These are phyloP conservation scores for Drosophila miranda DNA, from an alignment of 1,140 invertebrate species.

Conservation along the genomic window DNA sequence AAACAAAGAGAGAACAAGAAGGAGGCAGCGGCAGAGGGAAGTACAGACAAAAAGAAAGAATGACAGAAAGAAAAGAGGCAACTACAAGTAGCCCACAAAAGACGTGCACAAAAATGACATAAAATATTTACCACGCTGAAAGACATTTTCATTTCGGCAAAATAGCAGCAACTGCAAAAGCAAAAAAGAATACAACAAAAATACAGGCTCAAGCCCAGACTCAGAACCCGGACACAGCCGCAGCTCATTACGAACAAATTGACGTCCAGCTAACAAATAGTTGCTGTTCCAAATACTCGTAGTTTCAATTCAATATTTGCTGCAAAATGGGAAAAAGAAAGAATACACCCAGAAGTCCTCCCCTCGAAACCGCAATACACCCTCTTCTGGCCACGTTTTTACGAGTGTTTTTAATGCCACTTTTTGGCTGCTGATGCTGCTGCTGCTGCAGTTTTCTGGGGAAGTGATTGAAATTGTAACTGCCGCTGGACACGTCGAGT, in stretches of 20 bases:
- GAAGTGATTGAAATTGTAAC: constrained; percentile 70
- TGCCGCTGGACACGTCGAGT: constrained; percentile 50
- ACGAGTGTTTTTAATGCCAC: constrained; percentile 69
- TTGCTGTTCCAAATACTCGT: constrained; percentile 34
- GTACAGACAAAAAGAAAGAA: constrained; percentile 11
- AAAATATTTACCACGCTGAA: constrained; percentile 71
- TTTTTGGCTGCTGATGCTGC: constrained; percentile 46
- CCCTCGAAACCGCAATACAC: constrained; percentile 16
- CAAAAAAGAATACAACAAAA: constrained; percentile 5
- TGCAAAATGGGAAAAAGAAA: constrained; percentile 17
- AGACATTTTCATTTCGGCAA: constrained; percentile 70
- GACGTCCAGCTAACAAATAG: constrained; percentile 56
- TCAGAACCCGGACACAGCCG: constrained; percentile 24
- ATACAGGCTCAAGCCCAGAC: constrained; percentile 8
- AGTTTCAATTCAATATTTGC: constrained; percentile 36
- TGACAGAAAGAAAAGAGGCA: constrained; percentile 6
- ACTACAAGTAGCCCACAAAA: constrained; percentile 38
- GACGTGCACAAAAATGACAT: constrained; percentile 48
- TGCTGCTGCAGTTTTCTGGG: constrained; percentile 12
- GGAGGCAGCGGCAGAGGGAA: neutral
- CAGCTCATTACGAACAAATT: constrained; percentile 68
- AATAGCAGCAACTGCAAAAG: constrained; percentile 11
- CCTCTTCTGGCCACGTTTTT: constrained; percentile 47
- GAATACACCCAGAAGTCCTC: constrained; percentile 16
- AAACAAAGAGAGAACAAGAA: constrained; percentile 36